Percentiles rank a stretch among this genome's conserved stretches.
phyloP scores from a whole-genome alignment of 2,113 vertebrate species.

The Ahaetulla prasina region DNA sequence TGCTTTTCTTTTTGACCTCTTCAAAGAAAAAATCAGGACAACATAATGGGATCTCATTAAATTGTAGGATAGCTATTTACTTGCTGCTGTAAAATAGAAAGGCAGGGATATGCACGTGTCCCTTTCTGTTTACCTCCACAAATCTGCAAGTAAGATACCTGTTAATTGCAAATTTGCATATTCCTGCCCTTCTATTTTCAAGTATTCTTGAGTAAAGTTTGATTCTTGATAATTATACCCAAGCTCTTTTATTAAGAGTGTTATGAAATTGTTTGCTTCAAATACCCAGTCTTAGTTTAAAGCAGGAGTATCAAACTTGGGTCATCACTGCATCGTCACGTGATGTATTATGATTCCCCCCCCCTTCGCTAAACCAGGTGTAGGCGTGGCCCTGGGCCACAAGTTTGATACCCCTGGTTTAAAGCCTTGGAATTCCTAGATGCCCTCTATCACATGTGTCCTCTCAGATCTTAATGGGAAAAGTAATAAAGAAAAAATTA shows the following conservation, averaged over 20 bases:
- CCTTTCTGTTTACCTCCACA: neutral
- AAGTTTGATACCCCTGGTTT: neutral
- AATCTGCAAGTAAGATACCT: neutral
- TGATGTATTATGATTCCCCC: no score
- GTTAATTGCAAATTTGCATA: neutral
- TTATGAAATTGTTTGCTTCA: neutral
- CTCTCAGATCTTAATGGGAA: neutral
- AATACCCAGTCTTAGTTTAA: neutral
- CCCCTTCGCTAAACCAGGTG: no score
- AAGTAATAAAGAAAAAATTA: neutral
- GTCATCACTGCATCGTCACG: no score
- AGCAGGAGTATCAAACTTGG: no score
- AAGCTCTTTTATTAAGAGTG: neutral
- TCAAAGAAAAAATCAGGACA: neutral
- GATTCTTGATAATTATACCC: neutral
- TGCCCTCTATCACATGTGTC: neutral
- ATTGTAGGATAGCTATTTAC: neutral
- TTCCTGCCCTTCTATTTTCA: neutral
- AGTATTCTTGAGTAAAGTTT: neutral
- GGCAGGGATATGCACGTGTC: neutral
- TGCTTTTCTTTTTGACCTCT: constrained; percentile 18
- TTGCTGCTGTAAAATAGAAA: neutral
- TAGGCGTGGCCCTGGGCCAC: no score
- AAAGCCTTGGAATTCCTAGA: neutral
- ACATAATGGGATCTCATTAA: neutral